A percentile compares a stretch with the other conserved stretches of the same genome.
These are phyloP conservation scores for Poliocrania exsul DNA, from an alignment of 2,797 vertebrate species.

Conservation along the genomic window DNA sequence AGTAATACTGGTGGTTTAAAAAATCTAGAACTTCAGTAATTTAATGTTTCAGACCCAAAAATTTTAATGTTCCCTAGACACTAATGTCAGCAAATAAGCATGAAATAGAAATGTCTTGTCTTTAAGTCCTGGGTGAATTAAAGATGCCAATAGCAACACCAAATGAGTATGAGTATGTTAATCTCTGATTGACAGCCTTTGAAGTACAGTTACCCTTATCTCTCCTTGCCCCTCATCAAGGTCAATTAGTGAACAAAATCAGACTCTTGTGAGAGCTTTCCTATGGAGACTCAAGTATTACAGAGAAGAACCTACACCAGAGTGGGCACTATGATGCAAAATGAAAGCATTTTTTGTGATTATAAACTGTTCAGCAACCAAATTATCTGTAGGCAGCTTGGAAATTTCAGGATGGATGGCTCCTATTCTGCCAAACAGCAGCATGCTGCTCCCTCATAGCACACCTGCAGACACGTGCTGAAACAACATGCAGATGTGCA, in stretches of 20 bases:
- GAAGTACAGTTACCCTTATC: not conserved
- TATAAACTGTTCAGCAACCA: not conserved
- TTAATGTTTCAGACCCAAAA: not conserved
- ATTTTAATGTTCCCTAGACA: not conserved
- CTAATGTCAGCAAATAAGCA: not conserved
- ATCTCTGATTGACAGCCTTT: not conserved
- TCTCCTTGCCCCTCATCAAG: not conserved
- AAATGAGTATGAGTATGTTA: not conserved
- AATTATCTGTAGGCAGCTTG: not conserved
- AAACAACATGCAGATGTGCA: not conserved
- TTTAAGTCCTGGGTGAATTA: not conserved
- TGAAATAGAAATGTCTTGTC: slow-evolving; percentile 17
- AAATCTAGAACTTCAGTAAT: not conserved
- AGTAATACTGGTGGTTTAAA: not conserved
- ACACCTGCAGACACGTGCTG: not conserved
- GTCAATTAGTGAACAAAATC: not conserved
- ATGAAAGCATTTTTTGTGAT: rapidly evolving
- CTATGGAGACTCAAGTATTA: not conserved
- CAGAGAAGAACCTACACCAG: not conserved
- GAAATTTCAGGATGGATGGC: not conserved
- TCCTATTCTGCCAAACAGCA: not conserved
- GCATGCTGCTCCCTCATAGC: not conserved
- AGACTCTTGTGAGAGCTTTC: not conserved
- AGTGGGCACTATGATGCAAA: not conserved
- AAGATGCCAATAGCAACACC: not conserved